These are phyloP conservation scores for Madoqua kirkii DNA, from an alignment of 2,113 vertebrate genomes.

Conservation along the genomic window DNA sequence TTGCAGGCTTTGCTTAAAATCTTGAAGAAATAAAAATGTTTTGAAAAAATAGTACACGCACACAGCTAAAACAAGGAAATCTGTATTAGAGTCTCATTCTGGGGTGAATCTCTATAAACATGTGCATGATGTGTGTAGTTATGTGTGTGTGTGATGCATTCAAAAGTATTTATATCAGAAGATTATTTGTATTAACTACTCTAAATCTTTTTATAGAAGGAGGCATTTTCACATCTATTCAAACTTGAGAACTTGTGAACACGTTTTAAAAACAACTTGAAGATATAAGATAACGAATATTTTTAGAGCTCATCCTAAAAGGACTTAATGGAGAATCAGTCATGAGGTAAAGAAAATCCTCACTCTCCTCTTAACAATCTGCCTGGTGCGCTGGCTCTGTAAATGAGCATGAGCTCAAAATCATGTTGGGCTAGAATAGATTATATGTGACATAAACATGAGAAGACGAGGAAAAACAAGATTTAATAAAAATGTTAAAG, in stretches of 20 bases:
- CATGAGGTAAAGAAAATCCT: conserved; percentile 11
- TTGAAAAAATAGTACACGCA: not conserved
- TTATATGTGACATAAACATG: not conserved
- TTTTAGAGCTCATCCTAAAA: conserved; percentile 10
- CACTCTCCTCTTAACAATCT: not conserved
- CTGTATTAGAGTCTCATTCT: not conserved
- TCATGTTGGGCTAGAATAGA: not conserved
- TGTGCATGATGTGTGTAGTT: not conserved
- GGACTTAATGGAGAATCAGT: conserved; percentile 21
- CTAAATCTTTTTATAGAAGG: conserved; percentile 38
- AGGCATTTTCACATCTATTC: conserved; percentile 44
- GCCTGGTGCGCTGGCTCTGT: not conserved
- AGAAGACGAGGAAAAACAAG: not conserved
- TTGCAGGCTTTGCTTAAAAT: not conserved
- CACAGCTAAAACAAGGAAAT: not conserved
- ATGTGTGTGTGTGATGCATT: not conserved
- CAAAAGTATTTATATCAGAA: conserved; percentile 1
- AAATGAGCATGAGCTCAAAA: conserved; percentile 1
- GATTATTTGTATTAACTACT: conserved; percentile 32
- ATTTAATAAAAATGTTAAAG: conserved; percentile 39
- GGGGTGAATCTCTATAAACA: not conserved
- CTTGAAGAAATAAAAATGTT: conserved; percentile 27
- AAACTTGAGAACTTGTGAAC: conserved; percentile 35
- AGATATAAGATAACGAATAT: conserved; percentile 14
- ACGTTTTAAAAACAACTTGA: conserved; percentile 45